phyloP scores from a whole-genome alignment of 2,113 vertebrate species.

The Halichoeres trimaculatus region DNA sequence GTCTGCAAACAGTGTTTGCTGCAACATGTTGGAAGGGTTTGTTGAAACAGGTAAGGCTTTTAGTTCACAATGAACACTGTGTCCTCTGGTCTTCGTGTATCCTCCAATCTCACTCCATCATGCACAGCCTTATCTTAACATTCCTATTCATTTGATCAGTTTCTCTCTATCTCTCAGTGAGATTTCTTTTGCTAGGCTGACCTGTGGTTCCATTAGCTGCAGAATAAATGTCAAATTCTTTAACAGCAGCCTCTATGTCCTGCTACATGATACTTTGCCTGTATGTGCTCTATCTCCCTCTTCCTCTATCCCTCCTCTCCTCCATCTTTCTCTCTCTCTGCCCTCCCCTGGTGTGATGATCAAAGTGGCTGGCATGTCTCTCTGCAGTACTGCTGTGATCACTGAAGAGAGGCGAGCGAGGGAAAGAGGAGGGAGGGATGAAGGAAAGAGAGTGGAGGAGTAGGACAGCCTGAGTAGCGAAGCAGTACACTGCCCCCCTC shows the following conservation, averaged over 20 bases:
- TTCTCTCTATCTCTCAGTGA: slow-evolving; percentile 5
- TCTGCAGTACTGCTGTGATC: slow-evolving; percentile 78
- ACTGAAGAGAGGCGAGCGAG: slow-evolving; percentile 81
- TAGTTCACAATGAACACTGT: background rate
- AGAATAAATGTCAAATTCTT: slow-evolving; percentile 50
- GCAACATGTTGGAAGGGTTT: slow-evolving; percentile 21
- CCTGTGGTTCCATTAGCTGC: slow-evolving; percentile 25
- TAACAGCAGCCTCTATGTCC: slow-evolving; percentile 42
- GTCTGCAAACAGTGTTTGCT: background rate
- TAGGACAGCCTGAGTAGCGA: slow-evolving; percentile 3
- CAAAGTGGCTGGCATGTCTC: slow-evolving; percentile 77
- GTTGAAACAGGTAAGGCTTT: background rate
- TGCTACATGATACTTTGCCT: slow-evolving; percentile 47
- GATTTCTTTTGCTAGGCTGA: slow-evolving; percentile 11
- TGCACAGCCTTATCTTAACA: background rate
- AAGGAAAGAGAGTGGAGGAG: slow-evolving; percentile 24
- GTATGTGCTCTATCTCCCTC: slow-evolving; percentile 9
- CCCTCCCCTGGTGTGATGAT: slow-evolving; percentile 69
- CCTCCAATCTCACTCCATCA: background rate
- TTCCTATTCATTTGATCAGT: slow-evolving; percentile 10
- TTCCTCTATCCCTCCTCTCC: background rate
- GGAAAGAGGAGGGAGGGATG: slow-evolving; percentile 4
- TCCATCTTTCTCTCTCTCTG: slow-evolving; percentile 21
- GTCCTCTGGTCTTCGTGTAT: background rate
- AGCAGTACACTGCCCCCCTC: slow-evolving; percentile 63